phyloP scores from a whole-genome alignment of 1,140 invertebrate genomes.

The Drosophila equinoxialis region DNA sequence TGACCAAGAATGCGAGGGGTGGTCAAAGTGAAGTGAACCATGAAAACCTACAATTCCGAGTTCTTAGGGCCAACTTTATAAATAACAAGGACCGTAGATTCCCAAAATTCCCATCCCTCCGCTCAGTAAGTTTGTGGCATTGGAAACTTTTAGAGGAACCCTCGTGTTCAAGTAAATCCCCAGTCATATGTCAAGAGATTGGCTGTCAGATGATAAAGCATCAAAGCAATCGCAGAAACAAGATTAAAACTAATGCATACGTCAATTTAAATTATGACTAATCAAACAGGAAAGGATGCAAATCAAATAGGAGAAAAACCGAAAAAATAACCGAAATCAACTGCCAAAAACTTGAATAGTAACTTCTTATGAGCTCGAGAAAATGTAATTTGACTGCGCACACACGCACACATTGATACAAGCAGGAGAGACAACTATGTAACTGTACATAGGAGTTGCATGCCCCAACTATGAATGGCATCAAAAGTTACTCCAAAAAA shows the following conservation, averaged over 20 bases:
- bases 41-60: no score
- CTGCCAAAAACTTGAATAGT: slow-evolving; percentile 71
- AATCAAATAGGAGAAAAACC: not conserved
- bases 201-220: slow-evolving; percentile 4
- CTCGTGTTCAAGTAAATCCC: not conserved
- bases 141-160: not conserved
- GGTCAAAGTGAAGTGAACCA: no score
- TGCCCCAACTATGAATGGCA: slow-evolving; percentile 9
- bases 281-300: slow-evolving; percentile 17
- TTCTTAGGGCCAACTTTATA: no score
- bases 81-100: no score
- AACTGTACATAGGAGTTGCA: slow-evolving; percentile 1
- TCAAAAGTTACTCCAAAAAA: slow-evolving; percentile 31
- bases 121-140: no score
- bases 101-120: no score
- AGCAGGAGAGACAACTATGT: slow-evolving; percentile 20
- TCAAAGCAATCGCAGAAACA: slow-evolving; percentile 20
- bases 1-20: no score
- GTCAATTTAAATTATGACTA: slow-evolving; percentile 70
- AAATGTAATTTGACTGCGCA: slow-evolving; percentile 69
- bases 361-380: slow-evolving; percentile 56
- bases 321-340: slow-evolving; percentile 49
- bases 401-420: slow-evolving; percentile 8
- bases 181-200: slow-evolving; percentile 16
- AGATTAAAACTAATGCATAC: slow-evolving; percentile 54